phyloP scores from a whole-genome alignment of 2,888 invertebrate species.

The Antitype chi region DNA sequence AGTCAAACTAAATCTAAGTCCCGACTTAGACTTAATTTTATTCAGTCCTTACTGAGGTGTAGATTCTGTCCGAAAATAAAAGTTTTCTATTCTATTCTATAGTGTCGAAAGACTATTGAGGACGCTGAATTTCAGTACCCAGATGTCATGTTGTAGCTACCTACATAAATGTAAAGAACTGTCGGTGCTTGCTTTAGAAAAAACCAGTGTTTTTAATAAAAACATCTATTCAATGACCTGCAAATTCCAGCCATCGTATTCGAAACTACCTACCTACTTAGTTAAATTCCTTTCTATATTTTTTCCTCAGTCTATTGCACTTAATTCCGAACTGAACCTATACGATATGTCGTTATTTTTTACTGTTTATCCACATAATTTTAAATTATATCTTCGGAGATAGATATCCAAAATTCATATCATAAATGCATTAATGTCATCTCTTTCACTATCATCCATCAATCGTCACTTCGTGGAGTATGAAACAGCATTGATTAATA shows the following conservation, averaged over 20 bases:
- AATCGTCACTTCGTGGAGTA: constrained; percentile 3
- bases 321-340: constrained; percentile 18
- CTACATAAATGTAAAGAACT: neutral
- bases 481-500: constrained; percentile 18
- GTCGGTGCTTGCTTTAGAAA: neutral
- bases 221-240: constrained; percentile 49
- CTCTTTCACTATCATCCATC: constrained; percentile 16
- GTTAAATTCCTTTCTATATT: constrained; percentile 32
- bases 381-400: neutral
- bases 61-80: neutral
- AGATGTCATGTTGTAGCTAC: neutral
- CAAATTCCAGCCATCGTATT: constrained; percentile 29
- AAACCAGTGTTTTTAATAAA: constrained; percentile 28
- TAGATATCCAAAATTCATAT: constrained; percentile 21
- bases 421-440: constrained; percentile 15
- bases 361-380: neutral
- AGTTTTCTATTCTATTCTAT: neutral
- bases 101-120: neutral
- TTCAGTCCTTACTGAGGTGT: neutral
- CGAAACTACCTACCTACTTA: constrained; percentile 41
- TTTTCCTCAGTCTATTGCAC: constrained; percentile 32
- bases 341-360: neutral
- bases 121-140: neutral
- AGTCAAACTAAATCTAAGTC: neutral
- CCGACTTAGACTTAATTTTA: neutral